Evolutionary conservation across 2,113 vertebrate genomes (phyloP).

Genomic region (Odocoileus hemionus): DNA sequence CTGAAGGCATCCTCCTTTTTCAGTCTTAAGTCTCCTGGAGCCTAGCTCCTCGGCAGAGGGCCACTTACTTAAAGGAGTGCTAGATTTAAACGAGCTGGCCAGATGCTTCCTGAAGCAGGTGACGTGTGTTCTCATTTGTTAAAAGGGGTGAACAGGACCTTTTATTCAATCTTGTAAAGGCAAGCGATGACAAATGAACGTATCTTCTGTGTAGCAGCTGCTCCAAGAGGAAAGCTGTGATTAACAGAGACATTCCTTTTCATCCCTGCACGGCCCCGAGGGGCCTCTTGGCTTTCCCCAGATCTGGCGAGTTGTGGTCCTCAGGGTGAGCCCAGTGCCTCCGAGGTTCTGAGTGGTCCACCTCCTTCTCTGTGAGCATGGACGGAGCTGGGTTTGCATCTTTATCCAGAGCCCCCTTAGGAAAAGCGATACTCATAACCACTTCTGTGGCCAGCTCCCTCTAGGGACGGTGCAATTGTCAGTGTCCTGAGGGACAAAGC

Average conservation of each 20-base stretch:
- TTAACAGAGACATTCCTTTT: accelerated
- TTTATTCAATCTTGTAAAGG: not conserved
- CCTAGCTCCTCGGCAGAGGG: not conserved
- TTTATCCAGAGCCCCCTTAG: not conserved
- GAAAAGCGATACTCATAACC: not conserved
- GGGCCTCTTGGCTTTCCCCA: not conserved
- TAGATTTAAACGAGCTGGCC: not conserved
- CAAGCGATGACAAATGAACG: not conserved
- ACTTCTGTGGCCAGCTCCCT: no score
- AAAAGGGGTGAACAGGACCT: not conserved
- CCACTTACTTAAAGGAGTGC: not conserved
- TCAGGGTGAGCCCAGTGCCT: not conserved
- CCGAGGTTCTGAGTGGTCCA: not conserved
- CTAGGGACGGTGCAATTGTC: not conserved
- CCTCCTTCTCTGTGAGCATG: not conserved
- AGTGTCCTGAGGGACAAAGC: not conserved
- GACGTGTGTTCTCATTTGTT: not conserved
- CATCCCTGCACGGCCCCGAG: not conserved
- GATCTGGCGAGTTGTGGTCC: not conserved
- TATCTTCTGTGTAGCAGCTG: accelerated
- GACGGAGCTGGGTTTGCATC: not conserved
- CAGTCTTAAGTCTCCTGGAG: not conserved
- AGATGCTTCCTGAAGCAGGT: not conserved
- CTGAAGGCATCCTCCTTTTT: not conserved
- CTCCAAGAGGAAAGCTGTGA: not conserved